Conservation (phyloP, 2,888 invertebrate genomes). For the Synanthedon myopaeformis region DNA sequence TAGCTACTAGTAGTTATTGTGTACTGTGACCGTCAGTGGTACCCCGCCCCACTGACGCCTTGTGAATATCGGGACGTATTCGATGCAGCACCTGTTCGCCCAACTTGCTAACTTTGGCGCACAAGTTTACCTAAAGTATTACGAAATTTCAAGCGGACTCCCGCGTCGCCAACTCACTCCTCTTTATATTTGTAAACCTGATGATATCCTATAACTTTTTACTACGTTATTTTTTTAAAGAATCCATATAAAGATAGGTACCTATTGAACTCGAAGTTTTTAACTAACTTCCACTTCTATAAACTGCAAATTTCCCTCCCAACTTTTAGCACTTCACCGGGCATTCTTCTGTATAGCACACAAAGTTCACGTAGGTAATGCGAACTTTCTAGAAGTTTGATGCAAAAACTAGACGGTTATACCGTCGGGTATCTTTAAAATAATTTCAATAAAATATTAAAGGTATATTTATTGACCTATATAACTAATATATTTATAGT, state of each 20-base stretch:
- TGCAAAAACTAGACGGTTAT: too few relatives aligned
- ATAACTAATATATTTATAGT: too few relatives aligned
- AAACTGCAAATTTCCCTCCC: constrained; percentile 22
- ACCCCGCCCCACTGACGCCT: constrained; percentile 11
- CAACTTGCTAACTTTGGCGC: constrained; percentile 44
- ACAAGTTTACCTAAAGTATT: constrained; percentile 61
- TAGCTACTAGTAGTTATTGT: neutral
- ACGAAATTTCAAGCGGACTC: constrained; percentile 51
- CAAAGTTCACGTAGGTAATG: too few relatives aligned
- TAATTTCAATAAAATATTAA: too few relatives aligned
- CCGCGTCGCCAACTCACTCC: constrained; percentile 29
- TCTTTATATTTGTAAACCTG: constrained; percentile 51
- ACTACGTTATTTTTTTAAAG: constrained; percentile 37
- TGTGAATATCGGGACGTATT: constrained; percentile 46
- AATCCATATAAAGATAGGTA: constrained; percentile 26
- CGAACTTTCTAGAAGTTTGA: too few relatives aligned
- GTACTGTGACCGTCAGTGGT: constrained; percentile 6
- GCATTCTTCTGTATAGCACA: too few relatives aligned
- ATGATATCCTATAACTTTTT: constrained; percentile 40
- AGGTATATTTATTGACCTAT: too few relatives aligned
- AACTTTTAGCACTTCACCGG: too few relatives aligned
- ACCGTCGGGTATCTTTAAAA: too few relatives aligned
- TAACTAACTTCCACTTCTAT: constrained; percentile 15
- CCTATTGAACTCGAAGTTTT: constrained; percentile 11
- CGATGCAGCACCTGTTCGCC: constrained; percentile 52